Percentiles rank a stretch among this genome's conserved stretches.
Evolutionary conservation across 2,113 vertebrate genomes (phyloP).

Genomic region (Brienomyrus longianalis): DNA sequence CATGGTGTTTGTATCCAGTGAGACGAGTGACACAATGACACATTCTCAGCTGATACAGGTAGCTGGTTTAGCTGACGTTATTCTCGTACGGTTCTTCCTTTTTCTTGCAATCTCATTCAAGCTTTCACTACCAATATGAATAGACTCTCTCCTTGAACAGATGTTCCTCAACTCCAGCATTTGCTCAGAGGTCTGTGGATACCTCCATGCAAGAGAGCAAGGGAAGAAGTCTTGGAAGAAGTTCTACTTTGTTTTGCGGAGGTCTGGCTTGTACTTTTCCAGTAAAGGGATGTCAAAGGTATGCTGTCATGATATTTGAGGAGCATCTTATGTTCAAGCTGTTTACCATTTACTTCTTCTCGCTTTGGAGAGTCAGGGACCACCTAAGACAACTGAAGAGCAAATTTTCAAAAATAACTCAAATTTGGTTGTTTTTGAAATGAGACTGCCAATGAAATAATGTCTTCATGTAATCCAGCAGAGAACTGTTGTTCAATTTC

Average conservation of each 20-base stretch:
- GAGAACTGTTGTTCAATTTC: neutral
- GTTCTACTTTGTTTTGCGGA: constrained; percentile 84
- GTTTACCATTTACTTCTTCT: neutral
- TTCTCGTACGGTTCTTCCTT: neutral
- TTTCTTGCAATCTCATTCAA: neutral
- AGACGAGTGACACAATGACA: constrained; percentile 53
- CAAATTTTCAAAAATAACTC: neutral
- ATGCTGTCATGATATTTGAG: constrained; percentile 28
- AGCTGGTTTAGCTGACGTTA: neutral
- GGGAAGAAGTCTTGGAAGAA: constrained; percentile 93
- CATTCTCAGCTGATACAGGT: constrained; percentile 68
- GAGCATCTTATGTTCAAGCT: neutral
- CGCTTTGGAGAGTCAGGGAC: neutral
- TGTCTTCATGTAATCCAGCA: neutral
- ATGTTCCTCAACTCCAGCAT: constrained; percentile 87
- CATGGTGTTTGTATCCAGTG: constrained; percentile 68
- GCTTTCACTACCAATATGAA: neutral
- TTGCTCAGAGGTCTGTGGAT: constrained; percentile 90
- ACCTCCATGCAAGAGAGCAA: constrained; percentile 85
- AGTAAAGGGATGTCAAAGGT: constrained; percentile 96
- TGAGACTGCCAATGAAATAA: neutral
- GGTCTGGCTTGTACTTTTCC: constrained; percentile 95
- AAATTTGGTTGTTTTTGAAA: neutral
- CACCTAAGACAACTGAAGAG: neutral
- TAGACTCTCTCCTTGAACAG: constrained; percentile 47